These are phyloP conservation scores for Caenorhabditis plicata DNA, from an alignment of 2,888 invertebrate genomes.

Conservation along the genomic window DNA sequence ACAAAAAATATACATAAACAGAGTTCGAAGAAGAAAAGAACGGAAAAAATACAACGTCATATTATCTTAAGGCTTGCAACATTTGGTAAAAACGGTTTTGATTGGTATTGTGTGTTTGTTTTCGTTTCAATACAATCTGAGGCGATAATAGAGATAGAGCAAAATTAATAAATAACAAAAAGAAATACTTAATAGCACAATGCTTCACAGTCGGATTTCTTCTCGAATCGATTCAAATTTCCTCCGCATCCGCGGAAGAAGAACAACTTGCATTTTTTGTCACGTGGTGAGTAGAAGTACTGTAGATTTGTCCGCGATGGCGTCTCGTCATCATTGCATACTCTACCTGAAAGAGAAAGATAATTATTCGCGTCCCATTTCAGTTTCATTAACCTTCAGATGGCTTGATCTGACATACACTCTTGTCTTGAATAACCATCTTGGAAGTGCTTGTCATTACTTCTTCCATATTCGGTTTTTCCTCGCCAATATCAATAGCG, in stretches of 20 bases:
- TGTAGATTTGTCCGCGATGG: slow-evolving; percentile 59
- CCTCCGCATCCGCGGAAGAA: slow-evolving; percentile 62
- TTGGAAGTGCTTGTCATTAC: slow-evolving; percentile 17
- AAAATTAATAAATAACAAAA: no score
- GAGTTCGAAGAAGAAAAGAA: no score
- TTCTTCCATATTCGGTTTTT: slow-evolving; percentile 26
- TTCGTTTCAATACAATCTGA: no score
- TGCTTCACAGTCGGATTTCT: slow-evolving; percentile 55
- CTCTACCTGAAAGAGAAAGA: slow-evolving; percentile 38
- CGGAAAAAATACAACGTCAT: no score
- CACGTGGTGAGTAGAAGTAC: slow-evolving; percentile 59
- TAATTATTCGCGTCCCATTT: not conserved
- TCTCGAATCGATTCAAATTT: slow-evolving; percentile 57
- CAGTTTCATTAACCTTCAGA: slow-evolving; percentile 42
- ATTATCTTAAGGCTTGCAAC: no score
- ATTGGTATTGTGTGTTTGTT: no score
- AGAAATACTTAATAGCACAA: slow-evolving; percentile 32
- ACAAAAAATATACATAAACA: no score
- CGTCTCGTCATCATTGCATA: slow-evolving; percentile 54
- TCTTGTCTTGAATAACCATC: slow-evolving; percentile 39
- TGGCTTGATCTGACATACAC: slow-evolving; percentile 53
- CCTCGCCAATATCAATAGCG: slow-evolving; percentile 36
- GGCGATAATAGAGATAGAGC: no score
- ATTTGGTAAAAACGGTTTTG: no score
- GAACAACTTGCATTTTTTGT: slow-evolving; percentile 60